These are phyloP conservation scores for Deroplatys truncata DNA, from an alignment of 2,888 invertebrate species.

Conservation along the genomic window DNA sequence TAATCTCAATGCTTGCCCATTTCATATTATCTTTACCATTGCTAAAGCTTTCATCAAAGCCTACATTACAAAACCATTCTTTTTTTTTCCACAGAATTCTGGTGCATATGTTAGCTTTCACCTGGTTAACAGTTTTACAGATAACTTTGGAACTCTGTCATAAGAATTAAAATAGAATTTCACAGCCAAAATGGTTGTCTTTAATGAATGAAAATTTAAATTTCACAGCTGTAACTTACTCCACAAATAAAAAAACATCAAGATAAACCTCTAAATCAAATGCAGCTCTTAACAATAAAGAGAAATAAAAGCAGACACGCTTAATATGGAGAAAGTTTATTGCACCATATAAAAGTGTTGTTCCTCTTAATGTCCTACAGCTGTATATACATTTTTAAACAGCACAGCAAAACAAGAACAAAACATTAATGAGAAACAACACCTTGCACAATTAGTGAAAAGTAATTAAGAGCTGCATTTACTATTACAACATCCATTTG, in stretches of 20 bases:
- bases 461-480: too few relatives aligned
- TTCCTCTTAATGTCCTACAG: too few relatives aligned
- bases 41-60: too few relatives aligned
- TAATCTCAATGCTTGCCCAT: neutral
- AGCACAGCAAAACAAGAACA: too few relatives aligned
- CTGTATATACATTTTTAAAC: too few relatives aligned
- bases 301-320: too few relatives aligned
- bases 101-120: neutral
- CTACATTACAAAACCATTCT: neutral
- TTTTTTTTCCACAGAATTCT: neutral
- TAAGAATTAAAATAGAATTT: neutral
- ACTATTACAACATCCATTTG: too few relatives aligned
- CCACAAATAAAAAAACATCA: neutral
- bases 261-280: neutral
- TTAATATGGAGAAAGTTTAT: too few relatives aligned
- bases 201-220: neutral
- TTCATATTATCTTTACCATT: neutral
- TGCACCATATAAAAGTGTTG: too few relatives aligned
- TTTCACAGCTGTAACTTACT: neutral
- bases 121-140: neutral
- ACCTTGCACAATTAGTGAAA: too few relatives aligned
- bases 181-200: neutral
- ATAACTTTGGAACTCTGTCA: neutral
- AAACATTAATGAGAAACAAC: too few relatives aligned
- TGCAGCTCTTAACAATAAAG: neutral